phyloP scores from a whole-genome alignment of 2,888 invertebrate species.

The Thera obeliscata region DNA sequence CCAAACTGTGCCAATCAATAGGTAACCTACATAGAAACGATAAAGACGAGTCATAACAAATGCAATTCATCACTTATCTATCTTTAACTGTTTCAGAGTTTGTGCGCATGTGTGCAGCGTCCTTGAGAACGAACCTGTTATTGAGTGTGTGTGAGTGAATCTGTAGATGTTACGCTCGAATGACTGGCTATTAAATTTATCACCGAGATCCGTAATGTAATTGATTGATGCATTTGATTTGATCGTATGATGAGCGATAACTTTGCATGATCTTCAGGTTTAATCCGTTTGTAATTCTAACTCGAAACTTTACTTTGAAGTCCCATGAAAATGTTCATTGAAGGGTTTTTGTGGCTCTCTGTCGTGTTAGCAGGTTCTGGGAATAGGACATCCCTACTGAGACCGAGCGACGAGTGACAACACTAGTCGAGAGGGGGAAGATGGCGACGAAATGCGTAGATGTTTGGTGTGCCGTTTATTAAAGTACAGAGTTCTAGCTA shows the following conservation, averaged over 20 bases:
- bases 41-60: slow-evolving; percentile 34
- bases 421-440: no score
- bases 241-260: slow-evolving; percentile 1
- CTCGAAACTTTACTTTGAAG: neutral
- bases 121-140: slow-evolving; percentile 23
- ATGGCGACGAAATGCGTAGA: no score
- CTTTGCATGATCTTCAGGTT: neutral
- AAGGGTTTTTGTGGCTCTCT: no score
- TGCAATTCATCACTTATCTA: slow-evolving; percentile 27
- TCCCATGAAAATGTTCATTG: neutral
- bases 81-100: slow-evolving; percentile 14
- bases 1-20: slow-evolving; percentile 12
- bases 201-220: neutral
- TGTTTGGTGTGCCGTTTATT: no score
- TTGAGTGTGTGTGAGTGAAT: slow-evolving; percentile 16
- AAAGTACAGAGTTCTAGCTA: no score
- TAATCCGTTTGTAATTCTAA: neutral
- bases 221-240: neutral
- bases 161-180: neutral
- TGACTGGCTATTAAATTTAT: slow-evolving; percentile 2
- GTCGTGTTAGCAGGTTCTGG: no score
- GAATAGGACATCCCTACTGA: no score
- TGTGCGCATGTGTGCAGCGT: slow-evolving; percentile 18
- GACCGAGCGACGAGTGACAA: no score
- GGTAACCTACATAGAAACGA: slow-evolving; percentile 30